phyloP scores from a whole-genome alignment of 2,797 vertebrate genomes.

The Carduelis carduelis region DNA sequence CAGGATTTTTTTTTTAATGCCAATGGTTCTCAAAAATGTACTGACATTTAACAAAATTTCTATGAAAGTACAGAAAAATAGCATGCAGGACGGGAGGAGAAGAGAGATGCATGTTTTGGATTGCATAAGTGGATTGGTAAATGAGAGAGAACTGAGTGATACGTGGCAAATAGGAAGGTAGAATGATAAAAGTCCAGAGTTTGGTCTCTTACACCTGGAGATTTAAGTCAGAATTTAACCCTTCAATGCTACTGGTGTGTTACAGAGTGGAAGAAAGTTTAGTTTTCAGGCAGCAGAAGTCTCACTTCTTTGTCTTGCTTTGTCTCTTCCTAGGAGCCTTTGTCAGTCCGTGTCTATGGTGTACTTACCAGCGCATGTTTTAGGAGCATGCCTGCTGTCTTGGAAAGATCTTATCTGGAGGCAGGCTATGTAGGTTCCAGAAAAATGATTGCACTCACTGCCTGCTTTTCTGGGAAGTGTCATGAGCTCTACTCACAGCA shows the following conservation, averaged over 20 bases:
- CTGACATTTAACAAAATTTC: background rate
- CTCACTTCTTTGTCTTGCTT: background rate
- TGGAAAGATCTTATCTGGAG: background rate
- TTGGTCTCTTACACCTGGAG: background rate
- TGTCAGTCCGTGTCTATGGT: fast-evolving
- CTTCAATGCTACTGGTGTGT: background rate
- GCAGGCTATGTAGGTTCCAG: background rate
- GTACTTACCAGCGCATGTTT: background rate
- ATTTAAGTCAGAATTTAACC: background rate
- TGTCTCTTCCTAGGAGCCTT: background rate
- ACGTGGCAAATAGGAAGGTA: background rate
- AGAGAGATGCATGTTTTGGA: background rate
- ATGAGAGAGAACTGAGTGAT: background rate
- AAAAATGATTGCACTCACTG: background rate
- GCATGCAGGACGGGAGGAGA: background rate
- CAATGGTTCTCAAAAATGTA: background rate
- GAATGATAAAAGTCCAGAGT: background rate
- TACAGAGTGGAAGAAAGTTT: background rate
- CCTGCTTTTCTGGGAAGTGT: background rate
- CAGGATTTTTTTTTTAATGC: background rate
- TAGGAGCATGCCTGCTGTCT: background rate
- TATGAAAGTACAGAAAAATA: background rate
- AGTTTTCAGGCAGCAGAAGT: background rate
- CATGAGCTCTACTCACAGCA: background rate
- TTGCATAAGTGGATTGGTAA: background rate